Base-by-base conservation (phyloP, 2,888 invertebrate genomes). In the Pseudeuparius sepicola region DNA sequence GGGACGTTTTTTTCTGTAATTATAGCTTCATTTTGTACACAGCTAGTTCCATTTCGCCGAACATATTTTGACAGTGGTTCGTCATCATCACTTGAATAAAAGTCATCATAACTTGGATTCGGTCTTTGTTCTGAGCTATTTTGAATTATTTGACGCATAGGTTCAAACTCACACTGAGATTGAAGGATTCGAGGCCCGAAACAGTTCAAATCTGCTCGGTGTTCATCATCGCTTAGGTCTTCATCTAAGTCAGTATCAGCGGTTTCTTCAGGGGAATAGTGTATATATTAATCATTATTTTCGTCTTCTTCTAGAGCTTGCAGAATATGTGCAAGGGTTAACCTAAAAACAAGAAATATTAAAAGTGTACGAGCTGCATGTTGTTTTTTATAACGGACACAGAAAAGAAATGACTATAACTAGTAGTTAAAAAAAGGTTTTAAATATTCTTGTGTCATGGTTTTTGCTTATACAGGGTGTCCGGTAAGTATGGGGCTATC, bases 181-280 rank as follows among this genome's bases (percentile, higher is more conserved):
- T 15, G 6, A 7, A 29, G 10, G 14, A 29, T 29, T 15, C 10
- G 13, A 15, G 29, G 29, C 9, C 29, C 29, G 14, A 29, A 29
- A 29, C 29, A 29, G 10, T 29, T 29, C 16, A 29, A 15, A 15
- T 29, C 29, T 7, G 15, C 29, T 9, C 6, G 7, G 10, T 29
- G 29, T 15, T 29, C 29, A 10, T 29, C 29, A 29, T 29, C 29
- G 10, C 29, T 29, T 9, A 29, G 10, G 9, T 29, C 29, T 15
- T 29, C 29, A 7, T 29, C 29, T 6, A 29, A 7, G 10, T 29
- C 29, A 6, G 29, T 29, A 29, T 29, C 29, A 29, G 7, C 10
- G 6, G 11, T 10, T 7, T 26, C 26, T n/a, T n/a, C n/a, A n/a
- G n/a, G n/a, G n/a, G n/a, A n/a, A n/a, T n/a, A n/a, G n/a, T n/a